Evolutionary conservation across 1,140 invertebrate genomes (phyloP), one percentile per base, ranked within the genome.

Genomic region (Hypothenemus hampei): DNA sequence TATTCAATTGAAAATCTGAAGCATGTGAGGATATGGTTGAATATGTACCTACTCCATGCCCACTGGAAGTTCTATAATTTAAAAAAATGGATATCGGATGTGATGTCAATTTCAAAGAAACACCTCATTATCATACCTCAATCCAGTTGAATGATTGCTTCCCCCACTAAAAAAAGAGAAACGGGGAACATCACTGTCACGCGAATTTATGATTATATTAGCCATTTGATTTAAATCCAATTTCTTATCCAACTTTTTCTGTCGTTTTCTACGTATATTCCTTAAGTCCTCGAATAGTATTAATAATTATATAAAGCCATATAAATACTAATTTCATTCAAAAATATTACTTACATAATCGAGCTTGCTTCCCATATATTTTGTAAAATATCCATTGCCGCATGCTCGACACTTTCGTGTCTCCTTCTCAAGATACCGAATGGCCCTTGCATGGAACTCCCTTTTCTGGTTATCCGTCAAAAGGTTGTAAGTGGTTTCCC

Each of bases 391-490:
- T 15, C 74, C 75, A 23, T 70, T 68, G 0, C 78, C 79, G 53
- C 81, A 83, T 4, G 72, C 60, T 2, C 45, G 52, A 53, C 81
- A 82, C 36, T 77, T 73, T 48, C 70, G 72, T 0, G 79, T 78
- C 60, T 78, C 75, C 22, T 75, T 72, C 61, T 78, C 76, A 2
- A 83, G 59, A 59, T 75, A 81, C 35, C 75, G 67, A 3, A 81
- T 63, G 0, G 80, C 78, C 50, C 77, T 74, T 3, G 66, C 71
- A 47, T 83, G 81, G 60, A 82, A 75, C 51, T 81, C 78, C 29
- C 67, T 67, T 64, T 75, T 81, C 61, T 82, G 80, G 61, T 69
- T 74, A 51, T 81, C 78, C 3, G 80, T 81, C 13, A 82, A 64
- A 22, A 81, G 59, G 60, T 74, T 79, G 60, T 82, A 82, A 13